Evolutionary conservation across 2,888 invertebrate species (phyloP).

Genomic region (Spilosoma lubricipeda): DNA sequence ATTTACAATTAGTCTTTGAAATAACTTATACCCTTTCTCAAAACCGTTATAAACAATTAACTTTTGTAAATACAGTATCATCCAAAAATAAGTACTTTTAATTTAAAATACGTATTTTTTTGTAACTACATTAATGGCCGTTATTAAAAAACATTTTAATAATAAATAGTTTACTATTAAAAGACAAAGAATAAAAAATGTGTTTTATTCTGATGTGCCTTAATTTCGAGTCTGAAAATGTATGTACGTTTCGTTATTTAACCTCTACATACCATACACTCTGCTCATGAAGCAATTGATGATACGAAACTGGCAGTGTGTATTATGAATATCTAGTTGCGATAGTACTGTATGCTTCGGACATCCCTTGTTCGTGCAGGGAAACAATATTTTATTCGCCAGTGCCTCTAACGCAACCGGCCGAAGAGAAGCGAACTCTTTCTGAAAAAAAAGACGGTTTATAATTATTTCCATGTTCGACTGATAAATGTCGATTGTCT

Average conservation of each 20-base stretch:
- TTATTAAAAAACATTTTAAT: no score
- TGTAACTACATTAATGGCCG: no score
- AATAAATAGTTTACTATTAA: no score
- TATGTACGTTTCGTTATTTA: background rate
- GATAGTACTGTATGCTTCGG: slow-evolving; percentile 84
- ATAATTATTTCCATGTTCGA: background rate
- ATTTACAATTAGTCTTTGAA: background rate
- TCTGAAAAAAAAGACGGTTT: slow-evolving; percentile 68
- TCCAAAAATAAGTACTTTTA: no score
- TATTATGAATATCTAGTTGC: slow-evolving; percentile 82
- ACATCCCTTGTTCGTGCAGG: slow-evolving; percentile 86
- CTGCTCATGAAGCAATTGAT: slow-evolving; percentile 84
- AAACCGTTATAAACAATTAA: background rate
- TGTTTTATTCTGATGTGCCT: no score
- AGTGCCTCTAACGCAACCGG: slow-evolving; percentile 86
- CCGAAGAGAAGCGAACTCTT: slow-evolving; percentile 83
- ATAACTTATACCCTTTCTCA: background rate
- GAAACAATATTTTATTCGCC: slow-evolving; percentile 87
- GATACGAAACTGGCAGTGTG: slow-evolving; percentile 77
- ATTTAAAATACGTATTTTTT: no score
- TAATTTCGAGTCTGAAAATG: no score
- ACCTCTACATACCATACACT: slow-evolving; percentile 73
- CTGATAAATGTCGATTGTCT: background rate
- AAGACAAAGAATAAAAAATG: no score
- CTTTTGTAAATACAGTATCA: no score